Evolutionary conservation across 2,797 vertebrate species (phyloP).

Genomic region (Chloroceryle amazona): DNA sequence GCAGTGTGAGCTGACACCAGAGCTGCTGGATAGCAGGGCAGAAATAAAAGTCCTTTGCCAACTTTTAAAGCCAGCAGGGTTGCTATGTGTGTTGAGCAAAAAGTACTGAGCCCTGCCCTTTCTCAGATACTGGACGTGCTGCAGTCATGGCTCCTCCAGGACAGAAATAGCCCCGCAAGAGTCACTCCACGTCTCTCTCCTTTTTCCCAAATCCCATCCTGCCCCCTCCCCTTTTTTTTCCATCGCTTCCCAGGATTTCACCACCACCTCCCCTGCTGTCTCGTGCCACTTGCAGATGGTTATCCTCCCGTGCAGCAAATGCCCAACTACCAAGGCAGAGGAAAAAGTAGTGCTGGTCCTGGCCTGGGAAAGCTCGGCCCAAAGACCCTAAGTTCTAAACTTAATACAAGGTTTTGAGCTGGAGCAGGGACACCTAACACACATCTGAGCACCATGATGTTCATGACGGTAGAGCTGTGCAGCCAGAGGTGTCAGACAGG

Average conservation of each 20-base stretch:
- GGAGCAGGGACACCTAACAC: not conserved
- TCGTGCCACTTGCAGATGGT: not conserved
- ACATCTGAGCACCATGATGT: accelerated
- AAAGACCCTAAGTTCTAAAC: not conserved
- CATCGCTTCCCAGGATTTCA: not conserved
- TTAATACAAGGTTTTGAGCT: accelerated
- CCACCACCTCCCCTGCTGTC: not conserved
- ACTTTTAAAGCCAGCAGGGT: not conserved
- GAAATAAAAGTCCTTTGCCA: conserved; percentile 7
- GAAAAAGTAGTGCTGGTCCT: not conserved
- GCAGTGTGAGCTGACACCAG: not conserved
- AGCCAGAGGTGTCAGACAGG: not conserved
- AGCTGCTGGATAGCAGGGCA: not conserved
- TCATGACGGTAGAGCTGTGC: not conserved
- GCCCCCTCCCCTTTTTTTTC: not conserved
- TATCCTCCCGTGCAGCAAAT: not conserved
- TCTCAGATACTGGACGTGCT: not conserved
- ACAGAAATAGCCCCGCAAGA: not conserved
- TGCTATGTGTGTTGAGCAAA: not conserved
- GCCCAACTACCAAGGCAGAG: not conserved
- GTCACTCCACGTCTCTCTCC: not conserved
- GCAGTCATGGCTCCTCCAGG: not conserved
- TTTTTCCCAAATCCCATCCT: not conserved
- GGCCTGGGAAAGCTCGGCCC: not conserved
- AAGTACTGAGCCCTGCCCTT: conserved; percentile 9